Conservation (phyloP, 2,113 vertebrate species). For the Pao palembangensis region DNA sequence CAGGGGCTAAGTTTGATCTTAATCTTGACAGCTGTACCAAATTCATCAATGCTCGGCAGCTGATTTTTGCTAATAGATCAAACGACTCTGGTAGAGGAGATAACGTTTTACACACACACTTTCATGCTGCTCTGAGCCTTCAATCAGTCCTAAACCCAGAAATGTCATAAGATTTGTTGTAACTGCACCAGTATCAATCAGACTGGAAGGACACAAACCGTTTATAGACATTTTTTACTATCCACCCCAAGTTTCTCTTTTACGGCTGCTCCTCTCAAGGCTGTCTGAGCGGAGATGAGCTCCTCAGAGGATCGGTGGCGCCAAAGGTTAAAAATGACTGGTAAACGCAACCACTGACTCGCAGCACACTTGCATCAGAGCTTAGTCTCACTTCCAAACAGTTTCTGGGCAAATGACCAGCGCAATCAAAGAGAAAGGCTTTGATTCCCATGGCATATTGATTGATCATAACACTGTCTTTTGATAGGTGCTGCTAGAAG, state of each 20-base stretch:
- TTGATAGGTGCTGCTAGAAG: slow-evolving; percentile 64
- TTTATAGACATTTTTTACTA: slow-evolving; percentile 54
- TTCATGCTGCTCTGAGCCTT: slow-evolving; percentile 30
- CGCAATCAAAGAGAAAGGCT: slow-evolving; percentile 61
- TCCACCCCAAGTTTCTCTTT: slow-evolving; percentile 50
- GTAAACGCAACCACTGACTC: slow-evolving; percentile 60
- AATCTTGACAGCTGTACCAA: too few relatives aligned
- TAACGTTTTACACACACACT: slow-evolving; percentile 24
- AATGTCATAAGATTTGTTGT: slow-evolving; percentile 47
- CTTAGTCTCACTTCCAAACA: slow-evolving; percentile 49
- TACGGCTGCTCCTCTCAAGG: slow-evolving; percentile 49
- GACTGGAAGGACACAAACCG: slow-evolving; percentile 36
- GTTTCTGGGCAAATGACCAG: slow-evolving; percentile 71
- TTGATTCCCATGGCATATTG: slow-evolving; percentile 70
- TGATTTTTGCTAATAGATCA: too few relatives aligned
- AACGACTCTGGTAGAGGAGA: too few relatives aligned
- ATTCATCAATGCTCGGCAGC: too few relatives aligned
- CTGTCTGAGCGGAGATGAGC: slow-evolving; percentile 16
- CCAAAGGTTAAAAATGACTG: slow-evolving; percentile 61
- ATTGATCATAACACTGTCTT: slow-evolving; percentile 70
- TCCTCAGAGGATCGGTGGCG: slow-evolving; percentile 36
- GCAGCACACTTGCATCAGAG: slow-evolving; percentile 45
- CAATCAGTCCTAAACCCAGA: slow-evolving; percentile 44
- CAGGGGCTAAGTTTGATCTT: too few relatives aligned
- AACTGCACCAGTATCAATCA: slow-evolving; percentile 51